A percentile compares a stretch with the other conserved stretches of the same genome.
These are phyloP conservation scores for Pristis pectinata DNA, from an alignment of 2,797 vertebrate genomes.

Conservation along the genomic window DNA sequence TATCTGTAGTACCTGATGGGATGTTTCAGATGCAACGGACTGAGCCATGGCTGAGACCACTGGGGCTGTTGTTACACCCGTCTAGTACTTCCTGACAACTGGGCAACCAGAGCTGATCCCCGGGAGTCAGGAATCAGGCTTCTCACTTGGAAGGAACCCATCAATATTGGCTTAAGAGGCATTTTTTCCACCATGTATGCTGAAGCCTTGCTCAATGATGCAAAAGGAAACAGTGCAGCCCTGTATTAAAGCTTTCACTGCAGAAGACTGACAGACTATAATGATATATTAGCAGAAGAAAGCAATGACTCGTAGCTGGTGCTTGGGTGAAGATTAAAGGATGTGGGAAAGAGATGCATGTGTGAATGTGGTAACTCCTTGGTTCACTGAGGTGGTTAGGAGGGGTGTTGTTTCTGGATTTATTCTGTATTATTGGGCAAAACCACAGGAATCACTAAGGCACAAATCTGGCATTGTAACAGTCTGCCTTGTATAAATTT, in stretches of 20 bases:
- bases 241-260: background rate
- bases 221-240: background rate
- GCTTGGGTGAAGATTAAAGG: background rate
- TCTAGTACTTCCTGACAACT: background rate
- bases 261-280: background rate
- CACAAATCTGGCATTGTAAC: background rate
- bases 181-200: background rate
- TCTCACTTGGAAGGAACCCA: slow-evolving; percentile 3
- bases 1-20: too few relatives aligned
- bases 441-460: background rate
- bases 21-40: background rate
- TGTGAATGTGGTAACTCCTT: background rate
- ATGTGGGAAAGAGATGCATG: background rate
- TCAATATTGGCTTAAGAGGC: background rate
- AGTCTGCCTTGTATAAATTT: background rate
- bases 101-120: background rate
- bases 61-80: background rate
- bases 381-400: background rate
- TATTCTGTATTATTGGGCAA: background rate
- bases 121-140: background rate
- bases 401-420: background rate
- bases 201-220: background rate
- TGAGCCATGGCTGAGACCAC: background rate
- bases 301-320: background rate
- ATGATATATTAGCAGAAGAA: background rate